Evolutionary conservation across 2,888 invertebrate genomes (phyloP).

Genomic region (Emmelina monodactyla): DNA sequence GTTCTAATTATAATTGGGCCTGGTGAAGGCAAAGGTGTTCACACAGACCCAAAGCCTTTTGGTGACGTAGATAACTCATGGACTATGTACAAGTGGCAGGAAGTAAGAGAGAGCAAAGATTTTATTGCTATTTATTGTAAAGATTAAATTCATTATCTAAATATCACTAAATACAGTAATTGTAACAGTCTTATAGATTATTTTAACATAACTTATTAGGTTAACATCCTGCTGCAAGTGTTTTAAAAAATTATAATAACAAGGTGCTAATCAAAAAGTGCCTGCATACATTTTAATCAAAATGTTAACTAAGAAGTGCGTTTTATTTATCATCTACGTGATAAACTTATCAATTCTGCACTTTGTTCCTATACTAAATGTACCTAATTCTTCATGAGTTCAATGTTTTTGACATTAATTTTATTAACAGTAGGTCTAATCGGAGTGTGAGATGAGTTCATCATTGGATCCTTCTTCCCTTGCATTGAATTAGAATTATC

Average conservation of each 20-base stretch:
- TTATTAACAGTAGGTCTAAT: slow-evolving; percentile 49
- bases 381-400: slow-evolving; percentile 51
- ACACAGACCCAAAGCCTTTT: slow-evolving; percentile 77
- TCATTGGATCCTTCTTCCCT: slow-evolving; percentile 54
- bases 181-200: slow-evolving; percentile 25
- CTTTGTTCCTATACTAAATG: slow-evolving; percentile 8
- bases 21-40: slow-evolving; percentile 64
- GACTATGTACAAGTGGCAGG: slow-evolving; percentile 60
- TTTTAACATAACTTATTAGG: slow-evolving; percentile 3
- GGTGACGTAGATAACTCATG: slow-evolving; percentile 65
- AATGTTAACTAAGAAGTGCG: too few relatives aligned
- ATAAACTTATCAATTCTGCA: too few relatives aligned
- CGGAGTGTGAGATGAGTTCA: slow-evolving; percentile 54
- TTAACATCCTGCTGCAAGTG: background rate
- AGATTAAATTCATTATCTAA: slow-evolving; percentile 6
- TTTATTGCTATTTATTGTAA: slow-evolving; percentile 69
- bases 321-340: too few relatives aligned
- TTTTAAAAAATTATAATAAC: slow-evolving; percentile 6
- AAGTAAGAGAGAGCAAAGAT: slow-evolving; percentile 70
- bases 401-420: slow-evolving; percentile 59
- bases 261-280: slow-evolving; percentile 11
- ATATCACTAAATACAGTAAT: background rate
- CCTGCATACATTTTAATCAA: slow-evolving; percentile 15
- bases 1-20: slow-evolving; percentile 81
- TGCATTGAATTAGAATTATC: slow-evolving; percentile 46